phyloP scores from a whole-genome alignment of 2,888 invertebrate species.

The Pachliopta kotzebuea region DNA sequence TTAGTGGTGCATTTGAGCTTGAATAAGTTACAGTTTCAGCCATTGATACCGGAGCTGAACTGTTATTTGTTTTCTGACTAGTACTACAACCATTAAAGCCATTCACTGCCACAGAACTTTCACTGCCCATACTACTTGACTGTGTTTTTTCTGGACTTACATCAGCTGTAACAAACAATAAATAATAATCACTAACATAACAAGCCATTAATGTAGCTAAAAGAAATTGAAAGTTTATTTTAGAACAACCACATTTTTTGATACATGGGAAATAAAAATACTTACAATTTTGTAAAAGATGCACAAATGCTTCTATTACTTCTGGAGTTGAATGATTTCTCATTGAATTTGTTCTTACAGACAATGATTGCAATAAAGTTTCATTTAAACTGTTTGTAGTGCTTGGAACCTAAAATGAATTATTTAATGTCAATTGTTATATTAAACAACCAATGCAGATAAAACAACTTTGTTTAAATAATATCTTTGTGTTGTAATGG shows the following conservation, averaged over 20 bases:
- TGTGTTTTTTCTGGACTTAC: conserved; percentile 12
- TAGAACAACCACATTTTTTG: too few relatives aligned
- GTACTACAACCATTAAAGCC: conserved; percentile 19
- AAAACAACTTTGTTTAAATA: too few relatives aligned
- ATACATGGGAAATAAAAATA: background rate
- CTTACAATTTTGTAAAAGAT: conserved; percentile 24
- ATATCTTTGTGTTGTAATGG: too few relatives aligned
- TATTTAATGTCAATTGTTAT: background rate
- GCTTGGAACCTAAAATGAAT: conserved; percentile 19
- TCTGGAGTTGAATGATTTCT: conserved; percentile 21
- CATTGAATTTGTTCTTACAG: conserved; percentile 13
- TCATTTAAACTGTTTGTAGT: conserved; percentile 13
- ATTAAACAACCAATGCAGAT: background rate
- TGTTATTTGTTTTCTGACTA: conserved; percentile 21
- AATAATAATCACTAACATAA: background rate
- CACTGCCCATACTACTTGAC: background rate
- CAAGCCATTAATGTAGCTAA: background rate
- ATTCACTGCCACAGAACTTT: conserved; percentile 8
- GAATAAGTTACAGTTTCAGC: conserved; percentile 8
- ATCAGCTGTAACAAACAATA: conserved; percentile 17
- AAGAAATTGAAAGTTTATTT: too few relatives aligned
- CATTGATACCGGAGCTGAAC: conserved; percentile 2
- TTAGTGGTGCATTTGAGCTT: background rate
- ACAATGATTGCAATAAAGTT: conserved; percentile 12
- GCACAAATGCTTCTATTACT: conserved; percentile 19